These are phyloP conservation scores for Neoscelio sp. DNA, from an alignment of 2,888 invertebrate genomes.

Conservation along the genomic window DNA sequence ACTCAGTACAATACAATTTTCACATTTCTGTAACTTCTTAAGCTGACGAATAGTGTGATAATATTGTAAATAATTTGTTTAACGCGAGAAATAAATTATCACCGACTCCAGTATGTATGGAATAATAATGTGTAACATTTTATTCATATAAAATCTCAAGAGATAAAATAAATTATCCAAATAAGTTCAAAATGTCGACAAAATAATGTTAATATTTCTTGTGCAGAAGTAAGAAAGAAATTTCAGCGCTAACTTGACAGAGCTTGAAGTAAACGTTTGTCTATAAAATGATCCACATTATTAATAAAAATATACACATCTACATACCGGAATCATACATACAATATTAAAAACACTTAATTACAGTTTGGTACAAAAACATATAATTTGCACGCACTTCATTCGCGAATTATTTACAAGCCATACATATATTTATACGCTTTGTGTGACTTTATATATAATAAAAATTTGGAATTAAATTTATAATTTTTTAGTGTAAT, in stretches of 20 bases:
- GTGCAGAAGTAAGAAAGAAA: not conserved
- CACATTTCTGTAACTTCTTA: conserved; percentile 47
- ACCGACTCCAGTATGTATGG: conserved; percentile 24
- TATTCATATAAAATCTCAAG: too few relatives aligned
- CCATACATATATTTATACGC: conserved; percentile 26
- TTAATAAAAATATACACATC: conserved; percentile 18
- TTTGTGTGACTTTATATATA: conserved; percentile 37
- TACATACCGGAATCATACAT: conserved; percentile 28
- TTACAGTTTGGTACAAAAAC: conserved; percentile 52
- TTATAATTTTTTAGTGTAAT: conserved; percentile 39
- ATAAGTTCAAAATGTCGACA: too few relatives aligned
- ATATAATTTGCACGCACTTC: conserved; percentile 34
- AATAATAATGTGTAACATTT: conserved; percentile 12
- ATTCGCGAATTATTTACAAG: conserved; percentile 56
- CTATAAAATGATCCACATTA: conserved; percentile 27
- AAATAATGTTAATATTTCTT: too few relatives aligned
- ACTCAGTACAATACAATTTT: conserved; percentile 63
- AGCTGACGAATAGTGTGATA: conserved; percentile 30
- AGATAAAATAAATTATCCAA: too few relatives aligned
- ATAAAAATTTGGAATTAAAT: conserved; percentile 61
- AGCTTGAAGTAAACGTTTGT: conserved; percentile 1
- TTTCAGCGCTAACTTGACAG: too few relatives aligned
- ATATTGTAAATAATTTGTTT: conserved; percentile 15
- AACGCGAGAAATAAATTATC: conserved; percentile 7
- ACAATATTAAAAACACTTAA: conserved; percentile 33